These are phyloP conservation scores for Sesia bembeciformis DNA, from an alignment of 2,888 invertebrate species.

Conservation along the genomic window DNA sequence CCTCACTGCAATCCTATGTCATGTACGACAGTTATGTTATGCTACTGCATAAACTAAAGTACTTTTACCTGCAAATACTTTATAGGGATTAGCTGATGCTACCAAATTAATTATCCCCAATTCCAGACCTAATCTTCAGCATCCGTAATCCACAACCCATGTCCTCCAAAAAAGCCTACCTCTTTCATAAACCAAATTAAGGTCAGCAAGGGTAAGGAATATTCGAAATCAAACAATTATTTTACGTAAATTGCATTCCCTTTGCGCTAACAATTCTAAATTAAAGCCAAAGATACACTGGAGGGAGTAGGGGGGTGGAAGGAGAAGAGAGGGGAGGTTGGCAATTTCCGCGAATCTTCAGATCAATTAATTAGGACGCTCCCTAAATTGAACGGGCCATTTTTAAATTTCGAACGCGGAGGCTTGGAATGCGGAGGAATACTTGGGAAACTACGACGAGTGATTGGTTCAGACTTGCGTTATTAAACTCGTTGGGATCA, in stretches of 20 bases:
- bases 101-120: background rate
- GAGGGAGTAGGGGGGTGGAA: constrained; percentile 13
- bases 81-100: background rate
- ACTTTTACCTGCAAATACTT: background rate
- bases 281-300: constrained; percentile 68
- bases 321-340: constrained; percentile 20
- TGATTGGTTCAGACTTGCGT: constrained; percentile 5
- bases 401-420: constrained; percentile 29
- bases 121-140: constrained; percentile 9
- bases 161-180: constrained; percentile 13
- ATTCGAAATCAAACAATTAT: constrained; percentile 70
- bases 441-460: constrained; percentile 10
- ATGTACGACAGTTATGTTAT: no score
- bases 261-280: constrained; percentile 70
- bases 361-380: constrained; percentile 70
- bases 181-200: constrained; percentile 45
- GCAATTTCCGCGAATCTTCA: constrained; percentile 63
- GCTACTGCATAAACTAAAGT: no score
- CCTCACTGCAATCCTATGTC: no score
- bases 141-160: constrained; percentile 9
- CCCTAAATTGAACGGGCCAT: constrained; percentile 52
- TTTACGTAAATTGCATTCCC: constrained; percentile 71
- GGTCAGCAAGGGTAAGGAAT: constrained; percentile 35
- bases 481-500: constrained; percentile 1
- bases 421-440: constrained; percentile 10